These are phyloP conservation scores for Halcyon smyrnensis DNA, from an alignment of 2,797 vertebrate species.

Conservation along the genomic window DNA sequence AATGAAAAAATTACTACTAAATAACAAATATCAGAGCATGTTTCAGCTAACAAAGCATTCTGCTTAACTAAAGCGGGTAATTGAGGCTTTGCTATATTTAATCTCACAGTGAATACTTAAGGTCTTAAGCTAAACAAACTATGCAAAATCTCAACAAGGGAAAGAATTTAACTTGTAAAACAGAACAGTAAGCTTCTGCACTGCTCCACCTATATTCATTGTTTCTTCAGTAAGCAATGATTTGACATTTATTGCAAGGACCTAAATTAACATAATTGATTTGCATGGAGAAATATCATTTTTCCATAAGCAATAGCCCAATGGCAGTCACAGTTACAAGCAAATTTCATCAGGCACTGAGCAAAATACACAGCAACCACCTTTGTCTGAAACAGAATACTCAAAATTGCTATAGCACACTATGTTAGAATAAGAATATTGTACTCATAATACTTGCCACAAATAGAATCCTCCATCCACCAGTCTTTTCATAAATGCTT, in stretches of 20 bases:
- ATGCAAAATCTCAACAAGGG: not conserved
- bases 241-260: not conserved
- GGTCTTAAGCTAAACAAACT: not conserved
- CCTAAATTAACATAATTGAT: not conserved
- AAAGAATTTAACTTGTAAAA: not conserved
- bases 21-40: not conserved
- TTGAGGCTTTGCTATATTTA: not conserved
- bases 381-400: not conserved
- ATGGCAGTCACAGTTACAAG: not conserved
- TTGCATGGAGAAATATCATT: not conserved
- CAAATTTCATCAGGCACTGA: not conserved
- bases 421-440: not conserved
- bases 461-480: not conserved
- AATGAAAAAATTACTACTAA: not conserved
- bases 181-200: not conserved
- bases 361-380: not conserved
- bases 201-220: not conserved
- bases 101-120: not conserved
- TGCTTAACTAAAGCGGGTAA: not conserved
- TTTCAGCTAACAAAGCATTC: not conserved
- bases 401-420: not conserved
- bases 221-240: not conserved
- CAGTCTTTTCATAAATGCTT: not conserved
- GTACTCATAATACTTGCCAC: not conserved
- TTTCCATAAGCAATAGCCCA: not conserved